These are phyloP conservation scores for Phataginus tetradactyla DNA, from an alignment of 2,797 vertebrate species.

Conservation along the genomic window DNA sequence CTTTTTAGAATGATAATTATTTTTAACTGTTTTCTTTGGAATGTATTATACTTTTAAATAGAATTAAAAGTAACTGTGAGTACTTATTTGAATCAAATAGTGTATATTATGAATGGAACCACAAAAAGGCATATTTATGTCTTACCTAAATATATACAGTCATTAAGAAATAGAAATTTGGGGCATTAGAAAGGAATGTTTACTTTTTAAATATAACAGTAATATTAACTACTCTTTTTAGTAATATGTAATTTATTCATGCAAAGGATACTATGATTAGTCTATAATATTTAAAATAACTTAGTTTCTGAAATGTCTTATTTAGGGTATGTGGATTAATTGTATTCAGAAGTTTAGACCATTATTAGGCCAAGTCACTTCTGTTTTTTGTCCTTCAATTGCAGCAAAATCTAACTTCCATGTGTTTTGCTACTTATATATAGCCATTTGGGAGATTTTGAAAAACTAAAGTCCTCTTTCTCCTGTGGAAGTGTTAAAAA, in stretches of 20 bases:
- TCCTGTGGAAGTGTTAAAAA: constrained; percentile 73
- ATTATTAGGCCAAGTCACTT: neutral
- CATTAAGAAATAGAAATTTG: constrained; percentile 44
- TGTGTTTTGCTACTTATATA: constrained; percentile 53
- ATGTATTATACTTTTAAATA: constrained; percentile 32
- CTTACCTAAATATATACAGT: neutral
- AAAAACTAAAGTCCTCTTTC: constrained; percentile 57
- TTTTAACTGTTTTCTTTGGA: constrained; percentile 52
- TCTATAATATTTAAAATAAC: neutral
- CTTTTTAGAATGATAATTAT: constrained; percentile 5
- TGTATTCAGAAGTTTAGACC: constrained; percentile 36
- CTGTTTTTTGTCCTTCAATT: constrained; percentile 20
- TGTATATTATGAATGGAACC: neutral
- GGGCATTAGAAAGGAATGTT: constrained; percentile 41
- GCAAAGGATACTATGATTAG: neutral
- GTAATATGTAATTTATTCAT: constrained; percentile 22
- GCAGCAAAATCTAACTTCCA: constrained; percentile 53
- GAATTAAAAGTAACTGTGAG: constrained; percentile 38
- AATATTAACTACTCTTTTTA: neutral
- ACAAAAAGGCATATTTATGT: neutral
- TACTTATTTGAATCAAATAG: constrained; percentile 47
- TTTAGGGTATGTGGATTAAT: constrained; percentile 53
- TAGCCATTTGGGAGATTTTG: constrained; percentile 64
- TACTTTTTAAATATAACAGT: neutral
- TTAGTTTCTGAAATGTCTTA: constrained; percentile 26